Conservation (phyloP, 2,113 vertebrate genomes). For the Peromyscus polionotus region DNA sequence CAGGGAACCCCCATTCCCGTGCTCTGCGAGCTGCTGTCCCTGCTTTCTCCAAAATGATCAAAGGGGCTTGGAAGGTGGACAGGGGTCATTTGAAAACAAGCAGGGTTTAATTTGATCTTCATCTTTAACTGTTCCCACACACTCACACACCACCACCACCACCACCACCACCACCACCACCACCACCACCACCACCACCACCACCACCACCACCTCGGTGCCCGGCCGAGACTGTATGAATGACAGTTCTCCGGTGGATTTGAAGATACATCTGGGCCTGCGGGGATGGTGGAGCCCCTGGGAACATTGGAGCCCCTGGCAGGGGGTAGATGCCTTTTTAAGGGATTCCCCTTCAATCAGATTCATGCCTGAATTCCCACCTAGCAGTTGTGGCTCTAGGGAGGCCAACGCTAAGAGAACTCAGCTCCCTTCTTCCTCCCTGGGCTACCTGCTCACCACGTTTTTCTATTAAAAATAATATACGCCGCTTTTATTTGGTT, state of each 20-base stretch:
- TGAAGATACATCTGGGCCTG: slow-evolving; percentile 7
- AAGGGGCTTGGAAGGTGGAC: neutral
- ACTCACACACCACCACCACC: too few species aligned
- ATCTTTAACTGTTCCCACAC: neutral
- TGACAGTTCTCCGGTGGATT: neutral
- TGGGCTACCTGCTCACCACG: neutral
- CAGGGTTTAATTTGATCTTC: neutral
- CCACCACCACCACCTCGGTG: neutral
- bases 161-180: neutral
- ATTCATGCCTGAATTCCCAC: neutral
- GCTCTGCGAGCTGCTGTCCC: neutral
- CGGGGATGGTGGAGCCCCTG: neutral
- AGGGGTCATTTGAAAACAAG: neutral
- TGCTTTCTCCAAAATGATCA: neutral
- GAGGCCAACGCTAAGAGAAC: neutral
- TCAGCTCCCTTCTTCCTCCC: neutral
- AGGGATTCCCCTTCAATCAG: neutral
- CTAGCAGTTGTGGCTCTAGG: neutral
- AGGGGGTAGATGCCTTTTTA: neutral
- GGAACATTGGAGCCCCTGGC: neutral
- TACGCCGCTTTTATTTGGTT: slow-evolving; percentile 58
- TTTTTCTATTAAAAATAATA: slow-evolving; percentile 42
- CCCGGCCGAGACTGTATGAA: neutral
- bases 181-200: neutral
- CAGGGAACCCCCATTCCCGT: neutral